phyloP scores from a whole-genome alignment of 2,888 invertebrate species.

The Papilio gigon region DNA sequence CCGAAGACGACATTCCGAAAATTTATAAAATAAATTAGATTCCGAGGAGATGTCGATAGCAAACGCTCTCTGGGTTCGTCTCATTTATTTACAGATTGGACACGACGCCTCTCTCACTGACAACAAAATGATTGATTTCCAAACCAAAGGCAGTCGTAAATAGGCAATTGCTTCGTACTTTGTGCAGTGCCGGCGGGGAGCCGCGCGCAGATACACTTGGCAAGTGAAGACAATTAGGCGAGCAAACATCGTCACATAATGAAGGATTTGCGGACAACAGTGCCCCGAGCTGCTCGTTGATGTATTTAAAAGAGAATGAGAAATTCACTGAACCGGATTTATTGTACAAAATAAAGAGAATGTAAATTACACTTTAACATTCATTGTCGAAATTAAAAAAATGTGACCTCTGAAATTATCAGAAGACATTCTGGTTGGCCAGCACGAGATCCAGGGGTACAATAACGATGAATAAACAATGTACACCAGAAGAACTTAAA shows the following conservation, averaged over 20 bases:
- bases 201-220: background rate
- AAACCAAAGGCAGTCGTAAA: background rate
- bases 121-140: slow-evolving; percentile 5
- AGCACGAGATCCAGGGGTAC: slow-evolving; percentile 11
- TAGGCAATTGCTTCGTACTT: background rate
- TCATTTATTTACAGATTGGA: slow-evolving; percentile 9
- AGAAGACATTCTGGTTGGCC: background rate
- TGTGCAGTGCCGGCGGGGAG: background rate
- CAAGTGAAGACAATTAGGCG: background rate
- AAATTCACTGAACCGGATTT: too few species aligned
- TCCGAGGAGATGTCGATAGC: slow-evolving; percentile 1
- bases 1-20: slow-evolving; percentile 10
- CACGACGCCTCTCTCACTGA: slow-evolving; percentile 4
- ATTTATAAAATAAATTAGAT: slow-evolving; percentile 20
- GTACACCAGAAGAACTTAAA: background rate
- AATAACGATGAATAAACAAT: slow-evolving; percentile 9
- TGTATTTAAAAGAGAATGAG: background rate
- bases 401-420: too few species aligned
- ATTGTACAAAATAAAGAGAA: too few species aligned
- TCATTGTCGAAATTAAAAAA: too few species aligned
- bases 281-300: background rate
- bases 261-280: background rate
- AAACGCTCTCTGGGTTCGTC: background rate
- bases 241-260: background rate
- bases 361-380: too few species aligned